phyloP scores from a whole-genome alignment of 1,140 invertebrate genomes.

The Apocrypta bakeri region DNA sequence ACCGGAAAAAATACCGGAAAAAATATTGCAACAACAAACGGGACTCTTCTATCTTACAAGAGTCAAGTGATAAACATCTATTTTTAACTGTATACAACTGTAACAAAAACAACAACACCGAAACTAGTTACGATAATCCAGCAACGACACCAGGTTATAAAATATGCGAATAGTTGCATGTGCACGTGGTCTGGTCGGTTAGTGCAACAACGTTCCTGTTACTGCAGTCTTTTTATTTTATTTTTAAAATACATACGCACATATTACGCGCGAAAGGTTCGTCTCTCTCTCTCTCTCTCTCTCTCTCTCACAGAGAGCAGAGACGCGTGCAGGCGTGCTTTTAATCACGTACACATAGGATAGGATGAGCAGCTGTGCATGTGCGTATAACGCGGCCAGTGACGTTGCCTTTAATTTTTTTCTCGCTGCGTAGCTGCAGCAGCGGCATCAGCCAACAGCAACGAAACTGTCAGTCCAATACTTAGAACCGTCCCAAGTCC shows the following conservation, averaged over 20 bases:
- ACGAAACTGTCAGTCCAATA: conserved; percentile 49
- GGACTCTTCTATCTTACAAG: too few relatives aligned
- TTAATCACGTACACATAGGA: conserved; percentile 26
- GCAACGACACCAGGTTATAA: not conserved
- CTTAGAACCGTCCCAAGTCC: too few relatives aligned
- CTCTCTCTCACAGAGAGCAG: too few relatives aligned
- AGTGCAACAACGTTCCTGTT: not conserved
- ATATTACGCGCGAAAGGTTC: not conserved
- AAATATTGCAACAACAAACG: too few relatives aligned
- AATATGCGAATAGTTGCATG: not conserved
- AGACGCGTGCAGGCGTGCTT: conserved; percentile 1
- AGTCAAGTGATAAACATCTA: too few relatives aligned
- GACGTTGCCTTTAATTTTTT: conserved; percentile 39
- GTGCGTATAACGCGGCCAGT: conserved; percentile 12
- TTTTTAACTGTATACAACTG: too few relatives aligned
- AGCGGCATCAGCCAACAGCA: conserved; percentile 20
- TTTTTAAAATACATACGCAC: not conserved
- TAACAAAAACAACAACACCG: not conserved
- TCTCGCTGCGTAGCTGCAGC: not conserved
- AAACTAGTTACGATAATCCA: not conserved
- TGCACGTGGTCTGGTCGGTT: conserved; percentile 16
- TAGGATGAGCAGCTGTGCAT: not conserved
- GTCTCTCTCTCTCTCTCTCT: not conserved
- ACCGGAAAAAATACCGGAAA: too few relatives aligned
- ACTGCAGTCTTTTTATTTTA: not conserved